phyloP scores from a whole-genome alignment of 2,888 invertebrate genomes.

The Cephalotes varians region DNA sequence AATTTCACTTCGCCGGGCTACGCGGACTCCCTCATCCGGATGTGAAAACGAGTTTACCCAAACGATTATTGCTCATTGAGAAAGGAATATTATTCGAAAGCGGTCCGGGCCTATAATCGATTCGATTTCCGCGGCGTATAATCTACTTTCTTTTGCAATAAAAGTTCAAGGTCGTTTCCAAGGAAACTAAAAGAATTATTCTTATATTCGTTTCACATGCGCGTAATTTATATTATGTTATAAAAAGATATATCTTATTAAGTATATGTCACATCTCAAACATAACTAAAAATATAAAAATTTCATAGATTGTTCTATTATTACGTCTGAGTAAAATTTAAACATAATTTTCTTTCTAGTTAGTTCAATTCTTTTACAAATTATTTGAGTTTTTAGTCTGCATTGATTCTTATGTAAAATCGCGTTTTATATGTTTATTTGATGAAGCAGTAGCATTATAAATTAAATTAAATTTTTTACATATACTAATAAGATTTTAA shows the following conservation, averaged over 20 bases:
- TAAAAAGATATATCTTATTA: neutral
- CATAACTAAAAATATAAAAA: too few relatives aligned
- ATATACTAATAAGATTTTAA: too few relatives aligned
- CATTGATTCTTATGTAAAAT: too few relatives aligned
- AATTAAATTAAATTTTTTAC: too few relatives aligned
- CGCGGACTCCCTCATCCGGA: slow-evolving; percentile 26
- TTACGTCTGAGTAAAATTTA: too few relatives aligned
- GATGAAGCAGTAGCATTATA: too few relatives aligned
- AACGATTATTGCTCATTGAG: slow-evolving; percentile 36
- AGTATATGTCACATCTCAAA: too few relatives aligned
- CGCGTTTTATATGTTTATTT: too few relatives aligned
- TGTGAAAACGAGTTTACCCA: slow-evolving; percentile 41
- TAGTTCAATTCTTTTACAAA: too few relatives aligned
- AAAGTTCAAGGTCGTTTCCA: slow-evolving; percentile 72
- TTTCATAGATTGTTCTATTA: too few relatives aligned
- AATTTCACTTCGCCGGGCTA: slow-evolving; percentile 18
- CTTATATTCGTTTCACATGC: neutral
- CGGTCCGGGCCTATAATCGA: slow-evolving; percentile 66
- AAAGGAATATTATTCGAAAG: slow-evolving; percentile 66
- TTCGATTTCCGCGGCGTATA: slow-evolving; percentile 50
- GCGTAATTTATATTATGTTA: neutral
- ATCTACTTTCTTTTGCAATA: slow-evolving; percentile 69
- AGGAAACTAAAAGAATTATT: neutral
- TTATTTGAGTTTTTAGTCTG: too few relatives aligned
- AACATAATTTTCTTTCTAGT: too few relatives aligned